A percentile compares a stretch with the other conserved stretches of the same genome.
Conservation (phyloP, 2,797 vertebrate genomes). For the Spatula versicolor region DNA sequence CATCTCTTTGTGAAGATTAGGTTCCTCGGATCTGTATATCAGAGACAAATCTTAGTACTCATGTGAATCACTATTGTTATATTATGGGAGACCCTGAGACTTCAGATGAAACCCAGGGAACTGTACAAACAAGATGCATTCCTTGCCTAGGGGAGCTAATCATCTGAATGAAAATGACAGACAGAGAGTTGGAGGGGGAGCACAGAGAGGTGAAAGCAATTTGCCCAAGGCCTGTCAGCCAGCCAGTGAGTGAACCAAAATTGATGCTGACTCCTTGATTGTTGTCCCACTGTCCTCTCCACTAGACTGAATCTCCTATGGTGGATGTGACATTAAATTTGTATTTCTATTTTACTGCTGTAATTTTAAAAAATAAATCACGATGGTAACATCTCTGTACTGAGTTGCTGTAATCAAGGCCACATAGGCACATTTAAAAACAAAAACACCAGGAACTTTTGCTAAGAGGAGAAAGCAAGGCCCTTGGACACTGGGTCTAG, state of each 20-base stretch:
- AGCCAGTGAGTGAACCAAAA: background rate
- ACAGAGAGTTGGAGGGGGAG: conserved; percentile 18
- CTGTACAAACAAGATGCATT: conserved; percentile 24
- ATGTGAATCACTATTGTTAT: background rate
- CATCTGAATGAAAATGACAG: conserved; percentile 55
- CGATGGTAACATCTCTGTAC: background rate
- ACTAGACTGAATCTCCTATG: conserved; percentile 26
- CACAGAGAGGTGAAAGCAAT: conserved; percentile 38
- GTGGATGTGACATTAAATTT: conserved; percentile 47
- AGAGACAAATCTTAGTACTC: background rate
- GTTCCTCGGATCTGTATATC: background rate
- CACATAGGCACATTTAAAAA: background rate
- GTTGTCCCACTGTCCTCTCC: conserved; percentile 53
- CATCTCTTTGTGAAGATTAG: background rate
- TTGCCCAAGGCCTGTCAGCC: conserved; percentile 42
- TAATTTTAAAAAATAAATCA: conserved; percentile 45
- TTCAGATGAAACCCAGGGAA: conserved; percentile 8
- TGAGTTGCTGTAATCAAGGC: background rate
- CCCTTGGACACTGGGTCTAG: background rate
- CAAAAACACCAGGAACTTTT: background rate
- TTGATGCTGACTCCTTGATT: conserved; percentile 55
- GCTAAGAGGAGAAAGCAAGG: background rate
- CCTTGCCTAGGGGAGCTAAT: conserved; percentile 37
- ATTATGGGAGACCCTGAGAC: background rate
- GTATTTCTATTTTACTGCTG: conserved; percentile 45